phyloP scores from a whole-genome alignment of 2,888 invertebrate genomes.

The Noctua pronuba region DNA sequence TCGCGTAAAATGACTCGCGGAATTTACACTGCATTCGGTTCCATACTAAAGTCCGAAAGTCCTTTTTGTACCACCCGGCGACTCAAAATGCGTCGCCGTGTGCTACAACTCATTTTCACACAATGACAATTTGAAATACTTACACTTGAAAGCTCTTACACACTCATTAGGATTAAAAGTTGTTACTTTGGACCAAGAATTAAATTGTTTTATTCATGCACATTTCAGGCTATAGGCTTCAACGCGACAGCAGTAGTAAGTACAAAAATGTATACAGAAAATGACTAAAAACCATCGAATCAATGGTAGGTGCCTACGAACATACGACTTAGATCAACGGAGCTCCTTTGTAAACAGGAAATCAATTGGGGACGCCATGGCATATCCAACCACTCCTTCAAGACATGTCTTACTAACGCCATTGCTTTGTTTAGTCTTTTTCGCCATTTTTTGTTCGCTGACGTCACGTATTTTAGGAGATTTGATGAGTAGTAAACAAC shows the following conservation, averaged over 20 bases:
- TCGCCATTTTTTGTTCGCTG: neutral
- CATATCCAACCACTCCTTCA: neutral
- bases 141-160: no score
- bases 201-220: slow-evolving; percentile 7
- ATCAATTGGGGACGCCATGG: neutral
- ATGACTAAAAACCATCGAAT: neutral
- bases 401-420: neutral
- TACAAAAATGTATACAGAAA: slow-evolving; percentile 12
- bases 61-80: no score
- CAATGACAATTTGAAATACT: no score
- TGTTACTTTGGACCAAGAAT: neutral
- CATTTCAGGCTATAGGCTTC: slow-evolving; percentile 76
- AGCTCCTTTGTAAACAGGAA: neutral
- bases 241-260: slow-evolving; percentile 75
- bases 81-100: no score
- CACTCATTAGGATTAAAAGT: neutral
- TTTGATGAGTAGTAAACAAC: neutral
- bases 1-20: no score
- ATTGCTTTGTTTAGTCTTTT: neutral
- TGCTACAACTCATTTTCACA: no score
- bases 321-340: neutral
- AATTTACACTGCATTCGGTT: no score
- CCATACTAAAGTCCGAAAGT: no score
- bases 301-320: neutral
- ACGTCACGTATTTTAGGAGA: neutral